Base-by-base conservation (phyloP, 2,797 vertebrate species). In the Buceros bicornis region DNA sequence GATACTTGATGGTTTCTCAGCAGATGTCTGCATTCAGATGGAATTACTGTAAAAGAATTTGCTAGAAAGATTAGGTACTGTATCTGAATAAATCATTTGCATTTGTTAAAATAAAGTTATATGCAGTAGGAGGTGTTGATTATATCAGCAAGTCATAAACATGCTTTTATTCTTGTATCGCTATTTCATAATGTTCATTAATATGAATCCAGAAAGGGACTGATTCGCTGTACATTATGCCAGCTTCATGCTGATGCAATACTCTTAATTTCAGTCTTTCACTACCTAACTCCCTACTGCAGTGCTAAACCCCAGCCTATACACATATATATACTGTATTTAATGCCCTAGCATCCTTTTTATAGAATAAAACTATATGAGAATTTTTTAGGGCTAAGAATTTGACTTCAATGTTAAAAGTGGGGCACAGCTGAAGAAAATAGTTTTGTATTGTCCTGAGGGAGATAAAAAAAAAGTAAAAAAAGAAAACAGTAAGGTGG, bases 11-110 rank as follows among this genome's bases (percentile, higher is more conserved):
- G 37, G 42, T 82, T 95, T 95, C 70, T 96, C 86, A 71, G 86
- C 95, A 93, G 90, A 96, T 96, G 93, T 96, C 93, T 87, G 33
- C 53, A 87, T 92, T 95, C 70, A 96, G 84, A 90, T 53, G 67
- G 70, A 92, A 96, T 92, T 92, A 94, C 69, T 85, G 66, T 89
- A 89, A 79, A 94, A 90, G 62, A 93, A 77, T 82, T 95, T 94
- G 29, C 43, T 82, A 87, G 85, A 87, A 96, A 90, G 60, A 84
- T 79, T 87, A 90, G 66, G 60, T 89, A 91, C 48, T 60, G 20
- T 73, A 73, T 87, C 48, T 94, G 90, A 92, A 94, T 87, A 94
- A 82, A 82, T 89, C 11, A 92, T 89, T 84, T 95, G n/a, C 83
- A 93, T 92, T 89, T 92, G 10, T 66, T 89, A 53, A 84, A 92